phyloP scores from a whole-genome alignment of 2,797 vertebrate genomes.

The Sebastes steindachneri region DNA sequence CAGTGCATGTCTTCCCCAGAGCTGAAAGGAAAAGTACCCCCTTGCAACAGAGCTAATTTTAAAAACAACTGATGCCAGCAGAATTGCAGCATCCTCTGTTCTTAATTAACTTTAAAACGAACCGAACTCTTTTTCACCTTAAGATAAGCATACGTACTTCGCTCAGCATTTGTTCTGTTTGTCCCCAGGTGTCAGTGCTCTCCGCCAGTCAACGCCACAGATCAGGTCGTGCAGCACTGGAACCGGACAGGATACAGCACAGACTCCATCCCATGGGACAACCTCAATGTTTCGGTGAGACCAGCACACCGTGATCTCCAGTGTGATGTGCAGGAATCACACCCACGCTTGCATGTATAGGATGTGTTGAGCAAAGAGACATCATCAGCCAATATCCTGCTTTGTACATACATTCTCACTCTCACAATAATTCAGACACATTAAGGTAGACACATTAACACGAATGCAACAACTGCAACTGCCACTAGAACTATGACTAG shows the following conservation, averaged over 20 bases:
- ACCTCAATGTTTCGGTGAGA: conserved; percentile 91
- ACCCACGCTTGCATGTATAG: background rate
- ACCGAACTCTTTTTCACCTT: background rate
- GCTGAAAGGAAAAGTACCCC: background rate
- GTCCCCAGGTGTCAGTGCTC: conserved; percentile 88
- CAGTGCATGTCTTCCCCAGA: background rate
- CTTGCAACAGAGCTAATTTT: background rate
- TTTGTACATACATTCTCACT: background rate
- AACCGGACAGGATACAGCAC: conserved; percentile 79
- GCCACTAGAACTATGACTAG: background rate
- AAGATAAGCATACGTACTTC: background rate
- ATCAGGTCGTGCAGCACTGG: conserved; percentile 80
- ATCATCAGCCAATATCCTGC: background rate
- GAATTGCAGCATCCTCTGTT: background rate
- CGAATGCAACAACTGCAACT: background rate
- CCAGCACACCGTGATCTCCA: conserved; percentile 29
- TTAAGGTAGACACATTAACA: background rate
- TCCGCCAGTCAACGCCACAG: conserved; percentile 83
- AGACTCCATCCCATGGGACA: conserved; percentile 86
- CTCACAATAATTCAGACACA: background rate
- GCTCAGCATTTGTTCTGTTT: background rate
- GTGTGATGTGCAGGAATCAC: conserved; percentile 3
- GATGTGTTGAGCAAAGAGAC: background rate
- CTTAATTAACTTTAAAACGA: conserved; percentile 10
- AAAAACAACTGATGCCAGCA: background rate